These are phyloP conservation scores for Sinopyrophorus schimmeli DNA, from an alignment of 2,888 invertebrate species.

Conservation along the genomic window DNA sequence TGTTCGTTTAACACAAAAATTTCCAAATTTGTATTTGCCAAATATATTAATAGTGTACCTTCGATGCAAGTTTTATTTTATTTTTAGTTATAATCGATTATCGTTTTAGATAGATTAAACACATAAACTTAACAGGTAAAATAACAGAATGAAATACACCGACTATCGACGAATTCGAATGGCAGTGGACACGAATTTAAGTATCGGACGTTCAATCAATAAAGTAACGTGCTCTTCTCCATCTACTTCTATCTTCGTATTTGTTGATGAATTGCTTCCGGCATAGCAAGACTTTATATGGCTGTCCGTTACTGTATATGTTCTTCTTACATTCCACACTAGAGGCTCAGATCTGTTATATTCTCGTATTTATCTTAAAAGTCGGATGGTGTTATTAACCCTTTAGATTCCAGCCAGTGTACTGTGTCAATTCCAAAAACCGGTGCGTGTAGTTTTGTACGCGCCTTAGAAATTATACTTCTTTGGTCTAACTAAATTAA, in stretches of 20 bases:
- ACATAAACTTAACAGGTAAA: slow-evolving; percentile 17
- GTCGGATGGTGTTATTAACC: slow-evolving; percentile 19
- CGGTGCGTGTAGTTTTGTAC: no score
- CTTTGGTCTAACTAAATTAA: no score
- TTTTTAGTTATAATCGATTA: no score
- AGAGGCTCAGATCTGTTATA: slow-evolving; percentile 19
- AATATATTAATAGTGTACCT: no score
- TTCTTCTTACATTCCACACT: slow-evolving; percentile 26
- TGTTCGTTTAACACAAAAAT: no score
- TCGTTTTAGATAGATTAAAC: slow-evolving; percentile 12
- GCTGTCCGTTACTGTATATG: slow-evolving; percentile 23
- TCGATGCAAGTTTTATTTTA: no score
- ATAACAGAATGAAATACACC: slow-evolving; percentile 14
- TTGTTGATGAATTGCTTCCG: slow-evolving; percentile 36
- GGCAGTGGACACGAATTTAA: slow-evolving; percentile 23
- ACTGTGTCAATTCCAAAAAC: no score
- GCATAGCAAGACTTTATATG: slow-evolving; percentile 33
- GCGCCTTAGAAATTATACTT: no score
- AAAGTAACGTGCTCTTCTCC: slow-evolving; percentile 21
- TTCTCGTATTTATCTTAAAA: slow-evolving; percentile 23
- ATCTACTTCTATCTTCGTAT: slow-evolving; percentile 30
- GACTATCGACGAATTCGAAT: slow-evolving; percentile 19
- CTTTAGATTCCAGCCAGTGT: slow-evolving; percentile 11
- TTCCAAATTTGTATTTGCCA: no score
- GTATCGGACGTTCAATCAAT: slow-evolving; percentile 22